These are phyloP conservation scores for Eulithis prunata DNA, from an alignment of 2,888 invertebrate genomes.

Conservation along the genomic window DNA sequence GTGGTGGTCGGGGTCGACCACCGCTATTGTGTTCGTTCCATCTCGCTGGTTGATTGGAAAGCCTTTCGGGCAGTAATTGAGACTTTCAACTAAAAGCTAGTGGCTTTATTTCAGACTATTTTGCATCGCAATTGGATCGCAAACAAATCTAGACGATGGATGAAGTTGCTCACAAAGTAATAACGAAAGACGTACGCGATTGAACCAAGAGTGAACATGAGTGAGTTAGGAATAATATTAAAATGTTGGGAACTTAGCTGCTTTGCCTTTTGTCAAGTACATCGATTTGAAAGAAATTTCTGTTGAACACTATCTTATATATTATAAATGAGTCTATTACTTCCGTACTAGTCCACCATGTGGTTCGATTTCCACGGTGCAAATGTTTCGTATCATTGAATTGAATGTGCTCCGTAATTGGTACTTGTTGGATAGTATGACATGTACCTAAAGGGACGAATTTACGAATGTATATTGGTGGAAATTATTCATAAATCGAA, in stretches of 20 bases:
- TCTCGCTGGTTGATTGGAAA: background rate
- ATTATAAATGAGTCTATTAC: too few species aligned
- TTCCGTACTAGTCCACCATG: too few species aligned
- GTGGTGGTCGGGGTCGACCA: too few species aligned
- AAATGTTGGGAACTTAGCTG: too few species aligned
- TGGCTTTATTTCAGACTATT: background rate
- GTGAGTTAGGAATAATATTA: too few species aligned
- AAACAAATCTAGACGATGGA: background rate
- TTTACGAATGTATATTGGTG: background rate
- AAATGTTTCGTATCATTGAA: background rate
- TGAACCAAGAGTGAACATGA: too few species aligned
- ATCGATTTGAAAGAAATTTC: too few species aligned
- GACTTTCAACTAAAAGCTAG: background rate
- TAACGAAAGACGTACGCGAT: background rate
- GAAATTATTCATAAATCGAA: background rate
- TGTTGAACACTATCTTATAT: too few species aligned
- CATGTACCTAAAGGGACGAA: background rate
- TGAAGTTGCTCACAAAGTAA: background rate
- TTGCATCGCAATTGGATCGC: too few species aligned
- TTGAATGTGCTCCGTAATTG: background rate
- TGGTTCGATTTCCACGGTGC: background rate
- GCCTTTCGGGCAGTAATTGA: background rate
- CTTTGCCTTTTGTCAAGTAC: too few species aligned
- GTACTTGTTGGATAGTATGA: background rate
- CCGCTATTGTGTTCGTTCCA: background rate